phyloP scores from a whole-genome alignment of 2,888 invertebrate species.

The Tenthredo livida region DNA sequence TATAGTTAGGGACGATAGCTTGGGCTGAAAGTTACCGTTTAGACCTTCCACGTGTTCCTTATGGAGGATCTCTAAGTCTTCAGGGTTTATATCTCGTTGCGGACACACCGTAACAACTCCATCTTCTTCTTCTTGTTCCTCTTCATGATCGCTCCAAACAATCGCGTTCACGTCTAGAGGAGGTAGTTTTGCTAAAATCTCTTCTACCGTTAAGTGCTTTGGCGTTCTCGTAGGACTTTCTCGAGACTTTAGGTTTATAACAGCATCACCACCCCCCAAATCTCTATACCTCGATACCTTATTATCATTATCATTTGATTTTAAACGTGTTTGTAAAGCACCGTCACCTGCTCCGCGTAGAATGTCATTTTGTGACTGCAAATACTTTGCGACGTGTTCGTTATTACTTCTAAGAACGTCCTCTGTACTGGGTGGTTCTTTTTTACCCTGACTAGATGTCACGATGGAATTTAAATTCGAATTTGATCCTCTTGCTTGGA shows the following conservation, averaged over 20 bases:
- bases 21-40: constrained; percentile 75
- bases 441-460: constrained; percentile 69
- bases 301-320: constrained; percentile 47
- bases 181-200: constrained; percentile 84
- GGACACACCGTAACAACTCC: constrained; percentile 55
- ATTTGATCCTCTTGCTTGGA: constrained; percentile 82
- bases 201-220: constrained; percentile 79
- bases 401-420: constrained; percentile 75
- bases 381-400: constrained; percentile 76
- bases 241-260: constrained; percentile 58
- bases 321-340: constrained; percentile 48
- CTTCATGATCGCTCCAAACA: constrained; percentile 76
- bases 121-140: constrained; percentile 57
- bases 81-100: constrained; percentile 64
- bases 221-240: constrained; percentile 61
- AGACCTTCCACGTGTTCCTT: constrained; percentile 72
- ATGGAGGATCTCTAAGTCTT: constrained; percentile 73
- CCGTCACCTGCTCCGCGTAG: constrained; percentile 52
- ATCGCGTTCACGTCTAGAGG: constrained; percentile 83
- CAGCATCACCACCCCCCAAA: constrained; percentile 58
- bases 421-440: constrained; percentile 72
- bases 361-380: constrained; percentile 59
- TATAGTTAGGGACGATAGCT: constrained; percentile 63
- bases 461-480: constrained; percentile 77
- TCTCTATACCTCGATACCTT: constrained; percentile 48